These are phyloP conservation scores for Tragelaphus imberbis DNA, from an alignment of 2,113 vertebrate species.

Conservation along the genomic window DNA sequence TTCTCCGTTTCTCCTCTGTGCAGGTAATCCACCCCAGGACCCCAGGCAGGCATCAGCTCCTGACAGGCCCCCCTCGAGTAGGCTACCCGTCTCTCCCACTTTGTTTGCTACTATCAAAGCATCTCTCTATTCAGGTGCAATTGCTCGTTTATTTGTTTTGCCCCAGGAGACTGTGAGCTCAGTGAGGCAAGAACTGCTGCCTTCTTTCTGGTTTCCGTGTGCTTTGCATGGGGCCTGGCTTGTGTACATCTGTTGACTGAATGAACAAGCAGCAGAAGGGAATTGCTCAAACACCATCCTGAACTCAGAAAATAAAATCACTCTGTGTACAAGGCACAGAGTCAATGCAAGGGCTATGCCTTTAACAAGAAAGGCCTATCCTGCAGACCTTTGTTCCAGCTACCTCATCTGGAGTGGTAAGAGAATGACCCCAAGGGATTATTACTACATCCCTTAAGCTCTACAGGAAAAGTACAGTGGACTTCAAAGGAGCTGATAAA, in stretches of 20 bases:
- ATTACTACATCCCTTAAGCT: background rate
- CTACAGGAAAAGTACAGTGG: background rate
- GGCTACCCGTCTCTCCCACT: background rate
- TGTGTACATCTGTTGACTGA: background rate
- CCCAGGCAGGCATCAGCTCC: background rate
- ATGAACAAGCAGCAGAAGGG: background rate
- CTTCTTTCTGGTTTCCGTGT: background rate
- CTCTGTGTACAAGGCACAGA: background rate
- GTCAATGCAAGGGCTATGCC: background rate
- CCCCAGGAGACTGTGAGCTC: background rate
- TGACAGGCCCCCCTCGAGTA: fast-evolving
- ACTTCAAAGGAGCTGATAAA: background rate
- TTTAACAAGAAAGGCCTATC: background rate
- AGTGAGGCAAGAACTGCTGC: background rate
- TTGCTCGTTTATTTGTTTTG: background rate
- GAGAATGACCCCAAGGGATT: background rate
- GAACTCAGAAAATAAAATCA: background rate
- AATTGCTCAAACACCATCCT: background rate
- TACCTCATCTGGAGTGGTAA: background rate
- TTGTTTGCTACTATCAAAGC: background rate
- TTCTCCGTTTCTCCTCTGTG: background rate
- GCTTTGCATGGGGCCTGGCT: background rate
- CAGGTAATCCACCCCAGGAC: background rate
- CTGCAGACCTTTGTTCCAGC: background rate
- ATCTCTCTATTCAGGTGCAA: background rate